phyloP scores from a whole-genome alignment of 2,113 vertebrate species.

The Haplochromis vanheusdeni region DNA sequence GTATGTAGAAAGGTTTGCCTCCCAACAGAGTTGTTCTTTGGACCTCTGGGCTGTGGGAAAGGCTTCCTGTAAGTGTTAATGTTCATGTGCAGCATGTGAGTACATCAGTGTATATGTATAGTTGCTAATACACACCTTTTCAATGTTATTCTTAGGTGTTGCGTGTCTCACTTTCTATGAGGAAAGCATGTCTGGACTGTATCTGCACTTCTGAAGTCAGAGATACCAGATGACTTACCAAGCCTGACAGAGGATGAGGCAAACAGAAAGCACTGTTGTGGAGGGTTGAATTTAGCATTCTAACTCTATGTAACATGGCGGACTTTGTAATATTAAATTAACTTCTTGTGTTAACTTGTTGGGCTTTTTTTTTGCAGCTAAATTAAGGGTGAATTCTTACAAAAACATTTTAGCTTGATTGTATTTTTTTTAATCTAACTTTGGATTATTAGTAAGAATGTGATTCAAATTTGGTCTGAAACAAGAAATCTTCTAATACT shows the following conservation, averaged over 20 bases:
- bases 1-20: slow-evolving; percentile 69
- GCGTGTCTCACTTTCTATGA: slow-evolving; percentile 71
- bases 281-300: background rate
- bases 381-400: background rate
- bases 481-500: background rate
- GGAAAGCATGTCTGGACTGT: background rate
- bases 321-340: background rate
- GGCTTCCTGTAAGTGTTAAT: slow-evolving; percentile 61
- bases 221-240: background rate
- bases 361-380: background rate
- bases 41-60: slow-evolving; percentile 71
- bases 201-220: background rate
- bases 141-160: slow-evolving; percentile 56
- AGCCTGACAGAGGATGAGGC: background rate
- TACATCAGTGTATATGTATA: background rate
- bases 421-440: background rate
- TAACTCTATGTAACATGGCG: background rate
- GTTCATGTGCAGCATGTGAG: background rate
- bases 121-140: background rate
- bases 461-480: background rate
- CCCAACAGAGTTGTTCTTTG: slow-evolving; percentile 70
- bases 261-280: background rate
- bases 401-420: background rate
- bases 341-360: background rate
- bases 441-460: background rate